A percentile compares a stretch with the other conserved stretches of the same genome.
These are phyloP conservation scores for Chaenogobius annularis DNA, from an alignment of 2,113 vertebrate genomes.

Conservation along the genomic window DNA sequence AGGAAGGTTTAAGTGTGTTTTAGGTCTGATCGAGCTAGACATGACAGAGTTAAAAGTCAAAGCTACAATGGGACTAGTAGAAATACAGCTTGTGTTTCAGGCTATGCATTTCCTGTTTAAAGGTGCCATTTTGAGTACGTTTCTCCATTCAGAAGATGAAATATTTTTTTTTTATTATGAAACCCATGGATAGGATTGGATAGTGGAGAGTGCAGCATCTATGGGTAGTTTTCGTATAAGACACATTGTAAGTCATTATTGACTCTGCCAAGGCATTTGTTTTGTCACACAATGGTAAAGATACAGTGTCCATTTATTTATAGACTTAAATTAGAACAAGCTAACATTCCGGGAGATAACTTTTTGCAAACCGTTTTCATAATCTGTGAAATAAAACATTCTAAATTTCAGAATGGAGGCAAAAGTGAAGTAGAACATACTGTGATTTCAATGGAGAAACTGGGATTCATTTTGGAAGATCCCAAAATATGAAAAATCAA, in stretches of 20 bases:
- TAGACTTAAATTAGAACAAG: not conserved
- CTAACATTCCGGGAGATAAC: not conserved
- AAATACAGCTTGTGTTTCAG: slow-evolving; percentile 18
- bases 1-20: slow-evolving; percentile 45
- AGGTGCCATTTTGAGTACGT: too few relatives aligned
- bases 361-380: not conserved
- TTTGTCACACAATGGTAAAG: not conserved
- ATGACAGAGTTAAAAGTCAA: slow-evolving; percentile 39
- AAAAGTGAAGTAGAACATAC: too few relatives aligned
- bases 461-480: too few relatives aligned
- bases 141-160: too few relatives aligned
- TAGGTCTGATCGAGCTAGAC: slow-evolving; percentile 15
- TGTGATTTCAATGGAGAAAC: too few relatives aligned
- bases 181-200: too few relatives aligned
- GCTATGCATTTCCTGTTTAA: too few relatives aligned
- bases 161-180: too few relatives aligned
- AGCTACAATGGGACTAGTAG: slow-evolving; percentile 30
- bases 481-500: too few relatives aligned
- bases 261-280: not conserved
- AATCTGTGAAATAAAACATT: too few relatives aligned
- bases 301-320: not conserved
- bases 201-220: too few relatives aligned
- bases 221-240: not conserved
- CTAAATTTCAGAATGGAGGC: too few relatives aligned
- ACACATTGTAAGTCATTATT: not conserved